Percentiles rank a stretch among this genome's conserved stretches.
These are phyloP conservation scores for Eumacrocentrus americanus DNA, from an alignment of 2,888 invertebrate genomes.

Conservation along the genomic window DNA sequence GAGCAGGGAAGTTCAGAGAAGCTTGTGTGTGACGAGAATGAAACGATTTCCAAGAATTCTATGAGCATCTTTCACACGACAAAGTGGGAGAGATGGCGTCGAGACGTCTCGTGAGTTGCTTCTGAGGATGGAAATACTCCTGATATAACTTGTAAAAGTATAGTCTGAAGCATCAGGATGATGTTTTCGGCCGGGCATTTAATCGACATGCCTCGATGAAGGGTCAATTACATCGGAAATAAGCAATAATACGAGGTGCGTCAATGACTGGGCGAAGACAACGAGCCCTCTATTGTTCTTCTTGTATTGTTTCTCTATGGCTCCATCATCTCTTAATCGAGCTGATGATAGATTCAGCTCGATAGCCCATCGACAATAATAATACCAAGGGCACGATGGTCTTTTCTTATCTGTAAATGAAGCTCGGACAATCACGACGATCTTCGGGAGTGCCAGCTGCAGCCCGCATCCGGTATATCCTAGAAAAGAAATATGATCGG, in stretches of 20 bases:
- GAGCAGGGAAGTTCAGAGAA: slow-evolving; percentile 4
- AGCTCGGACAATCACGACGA: not conserved
- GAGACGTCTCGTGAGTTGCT: slow-evolving; percentile 30
- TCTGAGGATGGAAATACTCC: not conserved
- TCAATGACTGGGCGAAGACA: not conserved
- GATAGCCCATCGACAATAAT: not conserved
- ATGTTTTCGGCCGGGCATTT: not conserved
- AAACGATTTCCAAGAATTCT: slow-evolving; percentile 36
- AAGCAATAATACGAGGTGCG: slow-evolving; percentile 35
- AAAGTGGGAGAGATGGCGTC: slow-evolving; percentile 33
- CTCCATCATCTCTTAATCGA: not conserved
- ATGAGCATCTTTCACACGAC: slow-evolving; percentile 19
- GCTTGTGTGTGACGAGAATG: slow-evolving; percentile 33
- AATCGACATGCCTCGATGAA: slow-evolving; percentile 24
- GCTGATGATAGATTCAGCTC: not conserved
- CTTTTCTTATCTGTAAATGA: not conserved
- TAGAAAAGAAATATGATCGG: not conserved
- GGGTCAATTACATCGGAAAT: slow-evolving; percentile 45
- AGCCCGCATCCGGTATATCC: slow-evolving; percentile 6
- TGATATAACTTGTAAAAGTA: not conserved
- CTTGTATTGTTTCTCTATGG: too few species aligned
- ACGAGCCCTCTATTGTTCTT: slow-evolving; percentile 15
- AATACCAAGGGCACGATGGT: not conserved
- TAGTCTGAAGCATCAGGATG: not conserved
- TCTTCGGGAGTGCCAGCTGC: not conserved